Evolutionary conservation across 2,888 invertebrate species (phyloP).

Genomic region (Amphipoea lucens): DNA sequence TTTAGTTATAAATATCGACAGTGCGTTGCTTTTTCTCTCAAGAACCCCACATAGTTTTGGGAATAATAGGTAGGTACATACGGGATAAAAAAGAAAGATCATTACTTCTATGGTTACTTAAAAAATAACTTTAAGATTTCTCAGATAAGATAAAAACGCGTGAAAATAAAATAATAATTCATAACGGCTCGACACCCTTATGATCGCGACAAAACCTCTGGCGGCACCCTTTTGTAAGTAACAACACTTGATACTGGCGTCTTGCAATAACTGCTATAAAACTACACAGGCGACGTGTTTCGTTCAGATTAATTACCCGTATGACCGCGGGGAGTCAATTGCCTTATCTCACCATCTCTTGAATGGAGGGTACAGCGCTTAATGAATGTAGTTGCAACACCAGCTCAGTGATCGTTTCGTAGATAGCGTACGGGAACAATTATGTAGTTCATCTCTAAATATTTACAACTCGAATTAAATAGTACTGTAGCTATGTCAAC

Average conservation of each 20-base stretch:
- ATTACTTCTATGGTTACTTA: slow-evolving; percentile 3
- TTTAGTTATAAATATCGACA: background rate
- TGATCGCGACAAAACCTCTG: slow-evolving; percentile 34
- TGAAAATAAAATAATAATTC: slow-evolving; percentile 44
- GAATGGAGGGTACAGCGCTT: slow-evolving; percentile 66
- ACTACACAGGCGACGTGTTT: slow-evolving; percentile 64
- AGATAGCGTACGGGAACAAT: slow-evolving; percentile 55
- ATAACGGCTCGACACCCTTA: slow-evolving; percentile 59
- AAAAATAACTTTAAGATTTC: slow-evolving; percentile 16
- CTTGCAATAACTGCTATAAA: slow-evolving; percentile 69
- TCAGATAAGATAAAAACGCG: slow-evolving; percentile 47
- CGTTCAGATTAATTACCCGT: slow-evolving; percentile 87
- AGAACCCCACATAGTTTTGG: background rate
- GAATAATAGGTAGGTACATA: slow-evolving; percentile 1
- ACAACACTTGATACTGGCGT: slow-evolving; percentile 78
- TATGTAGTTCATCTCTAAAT: slow-evolving; percentile 47
- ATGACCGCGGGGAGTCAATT: slow-evolving; percentile 87
- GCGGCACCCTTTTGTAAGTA: slow-evolving; percentile 54
- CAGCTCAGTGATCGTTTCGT: slow-evolving; percentile 64
- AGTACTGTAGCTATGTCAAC: background rate
- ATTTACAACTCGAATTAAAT: slow-evolving; percentile 33
- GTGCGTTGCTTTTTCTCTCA: background rate
- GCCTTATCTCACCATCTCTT: slow-evolving; percentile 84
- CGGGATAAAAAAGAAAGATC: background rate
- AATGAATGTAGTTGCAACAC: slow-evolving; percentile 72